Percentiles rank a stretch among this genome's conserved stretches.
These are phyloP conservation scores for Formica selysi DNA, from an alignment of 1,140 invertebrate genomes.

Conservation along the genomic window DNA sequence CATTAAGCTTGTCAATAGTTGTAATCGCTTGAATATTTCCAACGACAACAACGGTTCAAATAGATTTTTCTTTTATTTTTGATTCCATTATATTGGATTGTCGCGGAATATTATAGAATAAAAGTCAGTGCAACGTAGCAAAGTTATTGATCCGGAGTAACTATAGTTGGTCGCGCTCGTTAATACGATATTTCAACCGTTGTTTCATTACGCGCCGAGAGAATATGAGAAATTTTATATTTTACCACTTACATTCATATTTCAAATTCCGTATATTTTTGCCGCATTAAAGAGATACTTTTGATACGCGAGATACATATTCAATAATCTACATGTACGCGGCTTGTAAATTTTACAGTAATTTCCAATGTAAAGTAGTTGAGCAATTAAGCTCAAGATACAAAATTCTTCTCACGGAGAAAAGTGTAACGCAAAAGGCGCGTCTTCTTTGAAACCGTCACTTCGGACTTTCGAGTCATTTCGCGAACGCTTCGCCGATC, in stretches of 20 bases:
- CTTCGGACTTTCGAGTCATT: constrained; percentile 7
- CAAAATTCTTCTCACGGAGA: constrained; percentile 14
- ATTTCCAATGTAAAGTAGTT: constrained; percentile 41
- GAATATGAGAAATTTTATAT: not conserved
- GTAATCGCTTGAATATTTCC: not conserved
- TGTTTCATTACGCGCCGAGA: constrained; percentile 13
- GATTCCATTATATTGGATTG: not conserved
- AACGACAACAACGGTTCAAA: not conserved
- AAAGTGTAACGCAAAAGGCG: not conserved
- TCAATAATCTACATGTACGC: constrained; percentile 7
- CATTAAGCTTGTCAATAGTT: not conserved
- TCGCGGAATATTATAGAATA: not conserved
- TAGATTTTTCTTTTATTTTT: not conserved
- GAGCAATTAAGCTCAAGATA: constrained; percentile 30
- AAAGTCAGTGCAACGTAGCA: constrained; percentile 25
- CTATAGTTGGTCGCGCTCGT: constrained; percentile 25
- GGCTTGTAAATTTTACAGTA: constrained; percentile 5
- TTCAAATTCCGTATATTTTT: not conserved
- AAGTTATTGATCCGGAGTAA: constrained; percentile 47
- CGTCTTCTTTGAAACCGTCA: constrained; percentile 5
- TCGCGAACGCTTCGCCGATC: constrained; percentile 46
- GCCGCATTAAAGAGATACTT: not conserved
- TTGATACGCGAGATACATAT: not conserved
- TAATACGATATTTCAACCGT: constrained; percentile 36
- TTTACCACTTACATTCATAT: not conserved